A percentile compares a stretch with the other conserved stretches of the same genome.
Evolutionary conservation across 2,888 invertebrate genomes (phyloP).

Genomic region (Synergus japonicus): DNA sequence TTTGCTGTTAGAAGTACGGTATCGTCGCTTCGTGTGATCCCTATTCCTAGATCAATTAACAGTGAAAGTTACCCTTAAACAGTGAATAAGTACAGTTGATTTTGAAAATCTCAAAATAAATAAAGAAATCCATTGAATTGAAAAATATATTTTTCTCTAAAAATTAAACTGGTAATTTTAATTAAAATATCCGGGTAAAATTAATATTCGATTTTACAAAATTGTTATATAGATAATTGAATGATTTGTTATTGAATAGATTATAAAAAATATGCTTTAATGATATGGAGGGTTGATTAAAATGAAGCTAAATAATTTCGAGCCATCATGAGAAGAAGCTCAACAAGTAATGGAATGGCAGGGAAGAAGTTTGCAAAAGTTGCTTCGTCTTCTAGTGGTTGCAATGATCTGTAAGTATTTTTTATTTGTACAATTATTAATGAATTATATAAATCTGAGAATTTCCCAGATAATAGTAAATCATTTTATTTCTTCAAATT

Average conservation of each 20-base stretch:
- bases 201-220: too few species aligned
- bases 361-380: neutral
- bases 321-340: neutral
- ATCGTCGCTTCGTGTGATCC: neutral
- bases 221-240: neutral
- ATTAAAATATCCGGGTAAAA: too few species aligned
- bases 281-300: neutral
- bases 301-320: conserved; percentile 12
- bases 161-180: neutral
- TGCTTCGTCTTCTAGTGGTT: neutral
- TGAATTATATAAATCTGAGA: neutral
- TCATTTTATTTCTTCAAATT: neutral
- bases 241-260: neutral
- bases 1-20: neutral
- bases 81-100: neutral
- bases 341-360: conserved; percentile 1
- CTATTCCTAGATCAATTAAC: neutral
- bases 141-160: neutral
- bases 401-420: neutral
- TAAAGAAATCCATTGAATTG: neutral
- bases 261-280: too few species aligned
- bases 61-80: neutral
- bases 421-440: neutral
- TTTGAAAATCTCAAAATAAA: too few species aligned
- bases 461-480: neutral